Percentiles rank a stretch among this genome's conserved stretches.
These are phyloP conservation scores for Anarhynchus alexandrinus DNA, from an alignment of 2,113 vertebrate species.

Conservation along the genomic window DNA sequence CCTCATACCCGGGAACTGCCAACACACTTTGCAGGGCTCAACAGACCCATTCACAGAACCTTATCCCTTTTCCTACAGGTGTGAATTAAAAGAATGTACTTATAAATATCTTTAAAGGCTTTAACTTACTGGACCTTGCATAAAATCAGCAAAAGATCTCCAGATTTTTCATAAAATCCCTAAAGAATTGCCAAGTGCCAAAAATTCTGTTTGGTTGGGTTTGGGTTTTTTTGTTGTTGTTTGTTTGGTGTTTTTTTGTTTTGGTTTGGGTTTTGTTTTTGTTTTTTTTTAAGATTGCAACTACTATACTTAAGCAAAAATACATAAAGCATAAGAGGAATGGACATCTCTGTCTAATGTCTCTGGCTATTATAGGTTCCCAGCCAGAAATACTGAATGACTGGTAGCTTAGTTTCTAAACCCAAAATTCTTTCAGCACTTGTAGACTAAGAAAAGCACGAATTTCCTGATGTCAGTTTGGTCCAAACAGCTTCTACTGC, in stretches of 20 bases:
- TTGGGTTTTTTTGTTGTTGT: too few species aligned
- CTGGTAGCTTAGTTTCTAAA: neutral
- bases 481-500: neutral
- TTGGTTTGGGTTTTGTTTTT: too few species aligned
- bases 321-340: neutral
- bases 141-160: neutral
- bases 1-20: neutral
- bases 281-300: neutral
- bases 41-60: neutral
- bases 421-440: neutral
- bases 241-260: too few species aligned
- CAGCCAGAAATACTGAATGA: neutral
- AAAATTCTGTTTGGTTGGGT: too few species aligned
- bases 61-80: neutral
- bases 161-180: neutral
- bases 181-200: neutral
- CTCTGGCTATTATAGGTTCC: neutral
- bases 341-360: neutral
- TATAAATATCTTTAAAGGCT: neutral
- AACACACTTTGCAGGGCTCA: neutral
- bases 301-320: neutral
- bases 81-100: neutral
- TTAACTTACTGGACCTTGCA: neutral
- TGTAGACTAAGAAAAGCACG: neutral
- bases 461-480: conserved; percentile 24